These are phyloP conservation scores for Oxyscelio sp. DNA, from an alignment of 2,888 invertebrate genomes.

Conservation along the genomic window DNA sequence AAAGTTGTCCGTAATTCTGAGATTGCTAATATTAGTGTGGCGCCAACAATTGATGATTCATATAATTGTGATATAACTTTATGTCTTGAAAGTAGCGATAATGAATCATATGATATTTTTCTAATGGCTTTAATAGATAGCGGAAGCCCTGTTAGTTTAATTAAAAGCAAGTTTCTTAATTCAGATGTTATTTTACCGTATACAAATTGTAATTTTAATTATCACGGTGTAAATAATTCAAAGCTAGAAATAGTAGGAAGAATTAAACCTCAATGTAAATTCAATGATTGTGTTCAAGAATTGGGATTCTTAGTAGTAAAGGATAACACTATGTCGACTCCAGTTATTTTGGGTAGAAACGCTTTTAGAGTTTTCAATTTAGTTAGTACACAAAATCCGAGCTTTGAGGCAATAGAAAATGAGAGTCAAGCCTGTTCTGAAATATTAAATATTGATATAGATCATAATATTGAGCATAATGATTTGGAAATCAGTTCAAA, in stretches of 20 bases:
- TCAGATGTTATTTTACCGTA: neutral
- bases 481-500: constrained; percentile 16
- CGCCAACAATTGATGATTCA: neutral
- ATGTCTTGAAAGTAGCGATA: neutral
- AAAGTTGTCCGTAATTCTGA: constrained; percentile 13
- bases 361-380: constrained; percentile 9
- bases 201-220: neutral
- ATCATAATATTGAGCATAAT: constrained; percentile 10
- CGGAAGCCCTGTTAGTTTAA: constrained; percentile 37
- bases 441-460: constrained; percentile 20
- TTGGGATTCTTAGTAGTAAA: constrained; percentile 1
- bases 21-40: constrained; percentile 1
- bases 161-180: constrained; percentile 30
- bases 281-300: neutral
- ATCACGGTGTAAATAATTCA: constrained; percentile 17
- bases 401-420: neutral
- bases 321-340: neutral
- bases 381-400: neutral
- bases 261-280: neutral
- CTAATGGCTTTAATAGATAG: constrained; percentile 33
- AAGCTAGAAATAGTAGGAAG: neutral
- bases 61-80: neutral
- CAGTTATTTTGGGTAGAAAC: neutral
- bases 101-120: neutral
- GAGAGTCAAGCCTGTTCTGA: constrained; percentile 10